Conservation (phyloP, 92 coral and sea anemone species). For the Muricea muricata region DNA sequence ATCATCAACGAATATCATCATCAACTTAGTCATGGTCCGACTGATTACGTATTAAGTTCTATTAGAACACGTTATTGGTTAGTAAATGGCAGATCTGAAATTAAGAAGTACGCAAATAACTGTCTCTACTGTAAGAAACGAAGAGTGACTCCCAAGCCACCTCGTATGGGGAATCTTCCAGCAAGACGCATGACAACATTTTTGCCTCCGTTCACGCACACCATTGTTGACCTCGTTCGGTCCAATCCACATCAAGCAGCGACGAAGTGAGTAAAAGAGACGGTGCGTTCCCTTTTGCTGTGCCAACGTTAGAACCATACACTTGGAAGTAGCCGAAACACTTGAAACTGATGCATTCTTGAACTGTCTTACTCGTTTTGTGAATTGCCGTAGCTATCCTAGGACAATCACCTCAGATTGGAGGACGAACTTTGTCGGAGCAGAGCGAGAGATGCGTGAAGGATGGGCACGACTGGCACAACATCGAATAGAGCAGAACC, state of each 20-base stretch:
- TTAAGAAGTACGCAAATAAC: slow-evolving; percentile 7
- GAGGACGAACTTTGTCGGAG: slow-evolving; percentile 32
- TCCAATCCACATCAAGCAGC: slow-evolving; percentile 33
- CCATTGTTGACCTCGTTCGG: slow-evolving; percentile 25
- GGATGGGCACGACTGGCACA: slow-evolving; percentile 33
- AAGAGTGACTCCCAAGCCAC: slow-evolving; percentile 18
- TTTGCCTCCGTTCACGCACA: slow-evolving; percentile 14
- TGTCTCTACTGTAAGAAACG: slow-evolving; percentile 27
- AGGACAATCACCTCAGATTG: slow-evolving; percentile 17
- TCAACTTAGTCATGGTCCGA: slow-evolving; percentile 32
- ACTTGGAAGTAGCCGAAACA: neutral
- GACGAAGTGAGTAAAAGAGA: neutral
- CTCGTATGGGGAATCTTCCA: slow-evolving; percentile 18
- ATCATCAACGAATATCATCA: slow-evolving; percentile 17
- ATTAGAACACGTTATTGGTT: slow-evolving; percentile 40
- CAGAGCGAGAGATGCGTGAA: slow-evolving; percentile 30
- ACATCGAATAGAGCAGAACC: neutral
- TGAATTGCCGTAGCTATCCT: slow-evolving; percentile 19
- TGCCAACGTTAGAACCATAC: slow-evolving; percentile 10
- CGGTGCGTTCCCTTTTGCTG: slow-evolving; percentile 19
- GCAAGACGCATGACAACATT: slow-evolving; percentile 30
- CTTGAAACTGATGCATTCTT: slow-evolving; percentile 37
- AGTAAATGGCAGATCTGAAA: slow-evolving; percentile 28
- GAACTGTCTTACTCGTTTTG: slow-evolving; percentile 26
- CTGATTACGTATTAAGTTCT: slow-evolving; percentile 20